Evolutionary conservation across 2,888 invertebrate genomes (phyloP).

Genomic region (Trachelus stipa): DNA sequence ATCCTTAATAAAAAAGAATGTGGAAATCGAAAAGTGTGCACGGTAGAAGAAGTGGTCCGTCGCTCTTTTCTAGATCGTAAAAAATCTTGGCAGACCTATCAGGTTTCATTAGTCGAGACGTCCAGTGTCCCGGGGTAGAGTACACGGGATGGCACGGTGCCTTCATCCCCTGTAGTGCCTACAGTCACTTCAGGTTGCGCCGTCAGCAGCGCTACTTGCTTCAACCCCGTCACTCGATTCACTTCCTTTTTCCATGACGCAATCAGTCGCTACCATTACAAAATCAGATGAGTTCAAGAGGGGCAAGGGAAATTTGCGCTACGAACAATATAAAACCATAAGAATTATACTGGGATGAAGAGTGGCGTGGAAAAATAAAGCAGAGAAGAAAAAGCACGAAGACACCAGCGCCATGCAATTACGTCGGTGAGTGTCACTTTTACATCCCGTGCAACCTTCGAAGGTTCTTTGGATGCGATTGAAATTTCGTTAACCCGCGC

Average conservation of each 20-base stretch:
- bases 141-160: neutral
- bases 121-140: constrained; percentile 24
- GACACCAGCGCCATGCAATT: constrained; percentile 61
- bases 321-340: no score
- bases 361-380: neutral
- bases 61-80: constrained; percentile 29
- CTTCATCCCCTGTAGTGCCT: neutral
- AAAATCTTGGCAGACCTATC: constrained; percentile 50
- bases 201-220: constrained; percentile 26
- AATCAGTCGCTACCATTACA: constrained; percentile 55
- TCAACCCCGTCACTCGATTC: constrained; percentile 15
- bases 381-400: constrained; percentile 32
- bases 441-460: constrained; percentile 43
- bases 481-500: constrained; percentile 52
- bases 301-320: no score
- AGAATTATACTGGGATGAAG: neutral
- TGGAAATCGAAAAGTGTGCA: constrained; percentile 22
- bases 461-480: constrained; percentile 30
- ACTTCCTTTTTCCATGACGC: constrained; percentile 35
- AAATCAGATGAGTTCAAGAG: neutral
- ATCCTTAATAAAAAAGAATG: constrained; percentile 37
- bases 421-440: constrained; percentile 58
- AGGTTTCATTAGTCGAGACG: constrained; percentile 50
- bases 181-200: constrained; percentile 1
- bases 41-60: no score